Evolutionary conservation across 2,888 invertebrate species (phyloP).

Genomic region (Actias luna): DNA sequence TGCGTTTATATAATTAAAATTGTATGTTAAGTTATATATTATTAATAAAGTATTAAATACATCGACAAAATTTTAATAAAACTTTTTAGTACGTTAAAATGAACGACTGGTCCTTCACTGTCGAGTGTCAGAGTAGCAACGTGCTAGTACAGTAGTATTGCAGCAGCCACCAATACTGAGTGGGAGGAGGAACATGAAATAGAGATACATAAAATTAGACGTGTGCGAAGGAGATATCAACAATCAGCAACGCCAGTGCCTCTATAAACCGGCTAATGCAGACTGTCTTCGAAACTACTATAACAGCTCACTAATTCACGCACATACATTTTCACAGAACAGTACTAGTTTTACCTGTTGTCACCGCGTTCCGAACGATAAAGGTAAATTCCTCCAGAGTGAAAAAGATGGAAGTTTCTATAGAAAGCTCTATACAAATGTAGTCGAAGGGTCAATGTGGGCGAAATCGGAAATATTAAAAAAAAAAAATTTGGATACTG

Average conservation of each 20-base stretch:
- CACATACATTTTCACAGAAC: conserved; percentile 53
- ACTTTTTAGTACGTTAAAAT: not conserved
- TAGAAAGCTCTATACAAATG: conserved; percentile 51
- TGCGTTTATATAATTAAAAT: not conserved
- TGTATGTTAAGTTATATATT: conserved; percentile 31
- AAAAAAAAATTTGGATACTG: conserved; percentile 67
- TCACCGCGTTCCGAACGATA: conserved; percentile 63
- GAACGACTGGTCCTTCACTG: conserved; percentile 41
- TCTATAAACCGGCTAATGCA: conserved; percentile 67
- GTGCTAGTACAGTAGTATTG: conserved; percentile 48
- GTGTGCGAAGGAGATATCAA: conserved; percentile 50
- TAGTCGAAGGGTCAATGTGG: conserved; percentile 42
- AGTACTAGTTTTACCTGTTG: conserved; percentile 77
- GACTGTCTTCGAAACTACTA: conserved; percentile 54
- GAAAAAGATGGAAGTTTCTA: conserved; percentile 72
- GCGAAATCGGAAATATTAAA: conserved; percentile 61
- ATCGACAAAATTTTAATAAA: not conserved
- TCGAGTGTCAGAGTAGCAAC: conserved; percentile 68
- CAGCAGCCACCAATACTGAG: conserved; percentile 54
- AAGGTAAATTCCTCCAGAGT: conserved; percentile 74
- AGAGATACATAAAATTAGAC: conserved; percentile 43
- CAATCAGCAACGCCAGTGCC: conserved; percentile 57
- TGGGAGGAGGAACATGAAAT: conserved; percentile 67
- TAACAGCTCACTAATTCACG: conserved; percentile 42
- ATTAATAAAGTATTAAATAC: not conserved